These are phyloP conservation scores for Apamea anceps DNA, from an alignment of 2,888 invertebrate species.

Conservation along the genomic window DNA sequence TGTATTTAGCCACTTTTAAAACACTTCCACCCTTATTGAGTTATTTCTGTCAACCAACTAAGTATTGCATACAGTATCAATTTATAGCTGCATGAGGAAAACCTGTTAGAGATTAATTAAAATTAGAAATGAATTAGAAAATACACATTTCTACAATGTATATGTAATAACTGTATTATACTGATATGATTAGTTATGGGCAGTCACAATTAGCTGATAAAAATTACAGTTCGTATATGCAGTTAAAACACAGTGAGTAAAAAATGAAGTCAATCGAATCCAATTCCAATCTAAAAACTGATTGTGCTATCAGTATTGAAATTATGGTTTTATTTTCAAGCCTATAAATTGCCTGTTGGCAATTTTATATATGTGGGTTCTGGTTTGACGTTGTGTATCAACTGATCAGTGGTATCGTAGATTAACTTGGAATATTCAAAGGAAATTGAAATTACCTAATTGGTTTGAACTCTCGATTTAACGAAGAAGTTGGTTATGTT, in stretches of 20 bases:
- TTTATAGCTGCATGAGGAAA: background rate
- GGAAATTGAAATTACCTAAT: background rate
- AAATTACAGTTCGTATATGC: conserved; percentile 18
- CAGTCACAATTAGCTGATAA: conserved; percentile 17
- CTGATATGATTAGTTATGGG: conserved; percentile 3
- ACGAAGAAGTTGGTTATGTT: background rate
- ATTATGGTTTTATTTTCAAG: background rate
- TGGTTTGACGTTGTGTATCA: background rate
- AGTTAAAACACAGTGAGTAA: background rate
- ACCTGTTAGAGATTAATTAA: background rate
- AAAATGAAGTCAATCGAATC: background rate
- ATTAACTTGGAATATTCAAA: background rate
- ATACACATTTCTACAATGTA: background rate
- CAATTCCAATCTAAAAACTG: no score
- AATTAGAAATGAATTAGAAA: conserved; percentile 5
- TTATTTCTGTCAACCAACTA: background rate
- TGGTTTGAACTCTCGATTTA: background rate
- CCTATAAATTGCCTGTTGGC: background rate
- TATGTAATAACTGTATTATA: background rate
- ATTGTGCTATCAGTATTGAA: no score
- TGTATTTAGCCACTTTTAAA: background rate
- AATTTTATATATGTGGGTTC: background rate
- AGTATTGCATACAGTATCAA: background rate
- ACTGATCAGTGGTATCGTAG: background rate
- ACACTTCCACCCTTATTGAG: background rate